Percentiles rank a stretch among this genome's conserved stretches.
Conservation (phyloP, 1,140 invertebrate genomes). For the Drosophila pachea region DNA sequence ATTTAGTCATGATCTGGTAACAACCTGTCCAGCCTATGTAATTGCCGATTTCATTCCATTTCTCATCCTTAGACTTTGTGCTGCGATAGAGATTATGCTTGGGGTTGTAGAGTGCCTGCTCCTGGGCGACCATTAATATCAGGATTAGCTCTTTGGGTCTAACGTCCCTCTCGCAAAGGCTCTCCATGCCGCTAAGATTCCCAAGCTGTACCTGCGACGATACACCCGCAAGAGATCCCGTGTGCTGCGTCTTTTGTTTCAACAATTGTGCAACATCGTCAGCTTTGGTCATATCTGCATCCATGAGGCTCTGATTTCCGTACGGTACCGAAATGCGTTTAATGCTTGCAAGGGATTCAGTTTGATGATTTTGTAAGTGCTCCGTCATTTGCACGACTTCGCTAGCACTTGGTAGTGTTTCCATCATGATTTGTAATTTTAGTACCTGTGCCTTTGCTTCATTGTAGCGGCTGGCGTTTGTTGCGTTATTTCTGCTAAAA, state of each 20-base stretch:
- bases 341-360: conserved; percentile 23
- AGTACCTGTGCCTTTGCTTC: conserved; percentile 5
- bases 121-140: conserved; percentile 69
- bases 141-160: conserved; percentile 68
- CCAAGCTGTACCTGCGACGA: conserved; percentile 20
- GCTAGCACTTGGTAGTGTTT: conserved; percentile 51
- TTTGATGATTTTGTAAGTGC: conserved; percentile 28
- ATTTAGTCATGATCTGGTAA: neutral
- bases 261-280: conserved; percentile 26
- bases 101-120: conserved; percentile 72
- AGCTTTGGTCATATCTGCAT: conserved; percentile 16
- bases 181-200: conserved; percentile 51
- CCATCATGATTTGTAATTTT: conserved; percentile 35
- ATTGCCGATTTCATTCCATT: conserved; percentile 69
- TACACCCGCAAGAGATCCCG: conserved; percentile 1
- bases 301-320: conserved; percentile 19
- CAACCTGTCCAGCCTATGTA: conserved; percentile 71
- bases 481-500: conserved; percentile 41
- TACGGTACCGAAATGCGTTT: conserved; percentile 39
- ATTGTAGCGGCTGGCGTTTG: conserved; percentile 23
- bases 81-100: conserved; percentile 72
- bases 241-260: conserved; percentile 27
- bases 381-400: conserved; percentile 52
- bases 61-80: conserved; percentile 67
- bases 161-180: conserved; percentile 51